Evolutionary conservation across 2,888 invertebrate genomes (phyloP), one percentile per base, ranked within the genome.

Genomic region (Dynastes hyllus): DNA sequence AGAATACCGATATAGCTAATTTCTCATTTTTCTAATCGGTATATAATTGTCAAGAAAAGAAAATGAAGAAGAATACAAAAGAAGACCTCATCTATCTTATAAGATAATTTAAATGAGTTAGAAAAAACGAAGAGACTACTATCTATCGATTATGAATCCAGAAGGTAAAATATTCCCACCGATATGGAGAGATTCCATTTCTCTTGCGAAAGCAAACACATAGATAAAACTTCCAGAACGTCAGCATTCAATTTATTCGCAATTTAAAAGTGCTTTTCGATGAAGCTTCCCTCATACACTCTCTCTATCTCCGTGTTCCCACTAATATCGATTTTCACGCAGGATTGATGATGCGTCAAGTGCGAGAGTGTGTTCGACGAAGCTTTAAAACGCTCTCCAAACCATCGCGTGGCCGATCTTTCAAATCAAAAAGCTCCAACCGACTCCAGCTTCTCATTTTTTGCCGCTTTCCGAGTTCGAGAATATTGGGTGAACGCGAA

Each of bases 261-360:
- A 85, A 86, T 85, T 85, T 85, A 83, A 85, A 85, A 86, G 85
- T 84, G 84, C 85, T 86, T 85, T 85, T 22, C 55, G 22, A 55
- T 55, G 55, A 16, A 8, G 83, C 81, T 81, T 80, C 63, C 6
- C 32, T 32, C 9, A 11, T 11, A 0, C 45, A 2, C 45, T 11
- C 8, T 11, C 11, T 45, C 6, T 11, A 9, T 8, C 45, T 0
- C 45, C 45, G 9, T 11, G 45, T 32, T 32, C 5, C 32, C 45
- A 45, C 8, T 32, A 63, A 69, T 50, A 67, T 27, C 45, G 67
- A 67, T 67, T 45, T 67, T 67, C 67, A 67, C 67, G 53, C 63
- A 63, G 58, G 67, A 76, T 76, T 79, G 76, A 76, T 76, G 75
- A 76, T 76, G 45, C 50, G 45, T 67, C 67, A 67, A 67, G 67